Conservation (phyloP, 1,140 invertebrate genomes). For the Aphaenogaster rudis region DNA sequence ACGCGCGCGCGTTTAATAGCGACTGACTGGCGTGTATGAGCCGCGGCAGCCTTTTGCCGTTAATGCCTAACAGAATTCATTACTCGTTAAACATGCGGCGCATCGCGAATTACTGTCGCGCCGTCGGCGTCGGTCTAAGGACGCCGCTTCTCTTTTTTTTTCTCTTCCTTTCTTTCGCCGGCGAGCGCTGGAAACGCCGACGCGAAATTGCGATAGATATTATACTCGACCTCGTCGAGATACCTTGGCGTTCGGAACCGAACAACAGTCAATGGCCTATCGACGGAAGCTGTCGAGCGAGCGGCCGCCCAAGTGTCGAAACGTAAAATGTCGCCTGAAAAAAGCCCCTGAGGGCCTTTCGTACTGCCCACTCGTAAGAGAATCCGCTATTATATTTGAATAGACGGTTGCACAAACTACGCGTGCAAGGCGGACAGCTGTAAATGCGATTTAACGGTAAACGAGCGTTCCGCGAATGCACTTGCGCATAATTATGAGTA, state of each 20-base stretch:
- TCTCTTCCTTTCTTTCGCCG: constrained; percentile 5
- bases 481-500: constrained; percentile 48
- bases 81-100: constrained; percentile 60
- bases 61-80: constrained; percentile 59
- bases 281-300: constrained; percentile 39
- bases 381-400: constrained; percentile 49
- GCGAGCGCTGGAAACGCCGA: constrained; percentile 19
- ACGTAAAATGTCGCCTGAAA: constrained; percentile 36
- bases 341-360: constrained; percentile 26
- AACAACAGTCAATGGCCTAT: constrained; percentile 42
- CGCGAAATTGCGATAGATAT: constrained; percentile 2
- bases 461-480: constrained; percentile 18
- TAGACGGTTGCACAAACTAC: constrained; percentile 40
- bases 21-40: constrained; percentile 39
- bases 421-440: constrained; percentile 26
- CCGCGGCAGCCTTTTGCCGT: constrained; percentile 51
- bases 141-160: constrained; percentile 1
- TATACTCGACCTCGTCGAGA: constrained; percentile 28
- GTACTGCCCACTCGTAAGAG: constrained; percentile 37
- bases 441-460: constrained; percentile 61
- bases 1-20: constrained; percentile 34
- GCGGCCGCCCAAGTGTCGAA: constrained; percentile 38
- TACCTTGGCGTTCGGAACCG: background rate
- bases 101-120: constrained; percentile 53
- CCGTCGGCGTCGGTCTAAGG: constrained; percentile 40